Conservation (phyloP, 2,113 vertebrate genomes). For the Aspidoscelis tigris region DNA sequence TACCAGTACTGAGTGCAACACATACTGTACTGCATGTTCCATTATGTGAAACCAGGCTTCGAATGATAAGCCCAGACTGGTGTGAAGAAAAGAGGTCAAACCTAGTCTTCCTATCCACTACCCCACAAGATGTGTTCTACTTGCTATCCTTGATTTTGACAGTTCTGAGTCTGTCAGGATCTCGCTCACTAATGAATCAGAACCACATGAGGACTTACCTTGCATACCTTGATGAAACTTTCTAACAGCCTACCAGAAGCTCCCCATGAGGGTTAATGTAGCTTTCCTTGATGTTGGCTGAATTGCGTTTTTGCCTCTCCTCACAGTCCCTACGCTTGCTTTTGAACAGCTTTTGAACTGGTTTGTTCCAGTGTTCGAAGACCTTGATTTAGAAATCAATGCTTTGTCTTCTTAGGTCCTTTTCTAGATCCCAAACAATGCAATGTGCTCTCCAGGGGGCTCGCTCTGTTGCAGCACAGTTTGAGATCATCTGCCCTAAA, state of each 20-base stretch:
- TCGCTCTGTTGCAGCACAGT: neutral
- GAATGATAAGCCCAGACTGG: too few species aligned
- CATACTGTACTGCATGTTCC: too few species aligned
- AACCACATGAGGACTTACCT: too few species aligned
- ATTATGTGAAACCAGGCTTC: too few species aligned
- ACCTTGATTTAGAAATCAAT: neutral
- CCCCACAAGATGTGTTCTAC: too few species aligned
- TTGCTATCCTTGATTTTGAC: too few species aligned
- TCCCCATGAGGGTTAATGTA: neutral
- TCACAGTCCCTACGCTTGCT: neutral
- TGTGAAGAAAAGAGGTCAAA: too few species aligned
- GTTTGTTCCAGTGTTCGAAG: neutral
- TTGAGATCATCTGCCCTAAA: constrained; percentile 3
- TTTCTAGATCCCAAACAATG: neutral
- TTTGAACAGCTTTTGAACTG: neutral
- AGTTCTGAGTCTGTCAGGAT: too few species aligned
- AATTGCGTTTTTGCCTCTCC: neutral
- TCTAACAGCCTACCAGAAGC: neutral
- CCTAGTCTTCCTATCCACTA: too few species aligned
- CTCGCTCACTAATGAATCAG: too few species aligned
- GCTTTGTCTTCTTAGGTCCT: neutral
- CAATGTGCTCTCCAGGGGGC: neutral
- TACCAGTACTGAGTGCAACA: too few species aligned
- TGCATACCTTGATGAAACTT: neutral
- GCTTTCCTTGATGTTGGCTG: neutral